phyloP scores from a whole-genome alignment of 2,113 vertebrate genomes.

The Laticauda colubrina region DNA sequence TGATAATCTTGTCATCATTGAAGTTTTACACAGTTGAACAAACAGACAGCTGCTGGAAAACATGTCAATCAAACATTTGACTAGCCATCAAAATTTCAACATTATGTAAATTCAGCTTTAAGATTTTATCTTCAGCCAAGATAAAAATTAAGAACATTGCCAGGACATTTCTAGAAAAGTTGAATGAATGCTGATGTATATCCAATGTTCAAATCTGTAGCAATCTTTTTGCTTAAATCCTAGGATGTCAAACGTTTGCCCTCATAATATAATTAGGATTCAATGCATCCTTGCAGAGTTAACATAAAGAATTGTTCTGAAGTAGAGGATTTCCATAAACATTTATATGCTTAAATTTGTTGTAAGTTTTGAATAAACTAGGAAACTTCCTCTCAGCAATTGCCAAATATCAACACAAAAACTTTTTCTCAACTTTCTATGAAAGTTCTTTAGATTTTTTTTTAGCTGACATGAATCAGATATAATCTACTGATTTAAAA shows the following conservation, averaged over 20 bases:
- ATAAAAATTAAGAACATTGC: not conserved
- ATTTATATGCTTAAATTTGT: not conserved
- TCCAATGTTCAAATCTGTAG: not conserved
- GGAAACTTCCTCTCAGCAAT: not conserved
- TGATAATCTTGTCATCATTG: not conserved
- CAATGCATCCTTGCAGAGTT: not conserved
- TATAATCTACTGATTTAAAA: not conserved
- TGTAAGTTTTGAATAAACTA: not conserved
- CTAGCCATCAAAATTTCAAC: not conserved
- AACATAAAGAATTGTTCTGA: not conserved
- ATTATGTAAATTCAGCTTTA: not conserved
- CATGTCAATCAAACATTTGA: not conserved
- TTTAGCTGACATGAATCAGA: not conserved
- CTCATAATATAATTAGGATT: not conserved
- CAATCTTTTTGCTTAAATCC: not conserved
- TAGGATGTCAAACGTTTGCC: not conserved
- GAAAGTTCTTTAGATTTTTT: not conserved
- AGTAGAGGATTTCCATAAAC: not conserved
- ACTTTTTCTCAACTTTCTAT: not conserved
- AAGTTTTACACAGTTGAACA: not conserved
- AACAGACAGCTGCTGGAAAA: not conserved
- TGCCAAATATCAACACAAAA: not conserved
- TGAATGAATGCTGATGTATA: too few species aligned
- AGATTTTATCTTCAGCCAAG: not conserved
- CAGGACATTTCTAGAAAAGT: not conserved